A percentile compares a stretch with the other conserved stretches of the same genome.
Evolutionary conservation across 2,888 invertebrate species (phyloP).

Genomic region (Folsomia manolachei): DNA sequence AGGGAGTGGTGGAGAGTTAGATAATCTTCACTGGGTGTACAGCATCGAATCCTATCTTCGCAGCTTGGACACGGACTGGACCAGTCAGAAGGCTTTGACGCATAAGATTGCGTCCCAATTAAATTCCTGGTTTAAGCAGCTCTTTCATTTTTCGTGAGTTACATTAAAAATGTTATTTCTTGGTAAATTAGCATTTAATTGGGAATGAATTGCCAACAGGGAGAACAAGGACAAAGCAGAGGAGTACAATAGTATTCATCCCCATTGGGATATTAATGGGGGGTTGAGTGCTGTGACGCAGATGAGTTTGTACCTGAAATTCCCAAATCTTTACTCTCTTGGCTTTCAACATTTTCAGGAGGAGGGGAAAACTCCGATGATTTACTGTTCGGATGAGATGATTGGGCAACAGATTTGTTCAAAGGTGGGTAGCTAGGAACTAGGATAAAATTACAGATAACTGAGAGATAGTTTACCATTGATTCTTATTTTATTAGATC

Average conservation of each 20-base stretch:
- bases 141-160: conserved; percentile 47
- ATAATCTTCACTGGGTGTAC: conserved; percentile 47
- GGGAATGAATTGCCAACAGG: not conserved
- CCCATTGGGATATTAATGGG: conserved; percentile 47
- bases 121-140: conserved; percentile 45
- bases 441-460: not conserved
- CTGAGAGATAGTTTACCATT: not conserved
- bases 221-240: conserved; percentile 8
- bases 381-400: conserved; percentile 47
- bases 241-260: conserved; percentile 46
- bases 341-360: conserved; percentile 47
- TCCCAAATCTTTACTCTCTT: conserved; percentile 41
- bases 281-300: conserved; percentile 43
- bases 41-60: conserved; percentile 49
- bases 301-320: conserved; percentile 40
- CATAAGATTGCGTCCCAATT: conserved; percentile 43
- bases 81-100: conserved; percentile 46
- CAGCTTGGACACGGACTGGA: conserved; percentile 43
- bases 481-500: conserved; percentile 27
- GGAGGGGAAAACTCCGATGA: conserved; percentile 39
- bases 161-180: not conserved
- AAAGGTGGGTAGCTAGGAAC: conserved; percentile 31
- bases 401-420: conserved; percentile 44
- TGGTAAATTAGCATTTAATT: not conserved
- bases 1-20: conserved; percentile 16